phyloP scores from a whole-genome alignment of 2,888 invertebrate genomes.

The Aricia artaxerxes region DNA sequence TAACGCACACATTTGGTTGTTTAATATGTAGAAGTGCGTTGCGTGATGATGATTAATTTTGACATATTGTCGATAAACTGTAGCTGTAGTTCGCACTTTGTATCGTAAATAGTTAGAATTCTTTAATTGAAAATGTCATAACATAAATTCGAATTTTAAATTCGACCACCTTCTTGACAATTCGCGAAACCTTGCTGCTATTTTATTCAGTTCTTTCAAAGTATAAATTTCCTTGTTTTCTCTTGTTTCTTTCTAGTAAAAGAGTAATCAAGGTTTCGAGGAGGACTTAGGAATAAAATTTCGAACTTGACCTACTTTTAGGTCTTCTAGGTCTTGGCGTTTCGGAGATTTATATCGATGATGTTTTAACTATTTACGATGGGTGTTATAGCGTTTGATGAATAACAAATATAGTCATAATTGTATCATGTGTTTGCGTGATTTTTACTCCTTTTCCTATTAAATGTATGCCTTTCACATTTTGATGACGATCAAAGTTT shows the following conservation, averaged over 20 bases:
- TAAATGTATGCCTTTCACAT: background rate
- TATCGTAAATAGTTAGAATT: background rate
- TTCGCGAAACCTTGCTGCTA: constrained; percentile 1
- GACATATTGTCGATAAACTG: constrained; percentile 74
- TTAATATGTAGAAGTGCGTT: constrained; percentile 21
- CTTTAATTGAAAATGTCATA: background rate
- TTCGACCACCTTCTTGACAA: background rate
- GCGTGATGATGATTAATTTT: constrained; percentile 23
- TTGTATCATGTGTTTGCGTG: constrained; percentile 25
- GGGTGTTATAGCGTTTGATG: constrained; percentile 21
- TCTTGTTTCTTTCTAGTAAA: background rate
- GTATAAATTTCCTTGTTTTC: background rate
- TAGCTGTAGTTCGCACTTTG: constrained; percentile 40
- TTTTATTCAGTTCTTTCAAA: background rate
- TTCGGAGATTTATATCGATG: background rate
- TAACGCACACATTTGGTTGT: constrained; percentile 18
- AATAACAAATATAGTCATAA: constrained; percentile 24
- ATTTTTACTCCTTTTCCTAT: constrained; percentile 24
- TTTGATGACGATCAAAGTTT: background rate
- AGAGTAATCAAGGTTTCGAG: background rate
- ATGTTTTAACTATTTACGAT: background rate
- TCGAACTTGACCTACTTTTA: background rate
- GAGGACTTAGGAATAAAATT: background rate
- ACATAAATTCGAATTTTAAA: background rate
- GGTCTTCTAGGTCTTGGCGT: background rate